Evolutionary conservation across 2,113 vertebrate genomes (phyloP).

Genomic region (Azemiops feae): DNA sequence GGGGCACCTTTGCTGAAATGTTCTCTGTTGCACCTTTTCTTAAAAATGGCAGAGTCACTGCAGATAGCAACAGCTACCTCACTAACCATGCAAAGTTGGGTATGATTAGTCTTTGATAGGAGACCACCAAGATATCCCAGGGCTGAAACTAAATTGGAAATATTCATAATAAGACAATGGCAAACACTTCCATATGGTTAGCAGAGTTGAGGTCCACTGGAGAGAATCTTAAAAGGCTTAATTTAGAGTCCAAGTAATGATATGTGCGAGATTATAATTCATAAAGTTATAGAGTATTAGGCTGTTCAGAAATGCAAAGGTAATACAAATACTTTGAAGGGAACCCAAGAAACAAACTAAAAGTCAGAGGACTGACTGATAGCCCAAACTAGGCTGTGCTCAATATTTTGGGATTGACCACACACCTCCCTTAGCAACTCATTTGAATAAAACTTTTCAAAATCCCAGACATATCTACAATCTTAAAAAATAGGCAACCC

Average conservation of each 20-base stretch:
- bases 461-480: neutral
- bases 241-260: neutral
- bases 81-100: neutral
- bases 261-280: neutral
- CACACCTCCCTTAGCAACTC: neutral
- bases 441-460: neutral
- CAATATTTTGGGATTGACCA: neutral
- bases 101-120: neutral
- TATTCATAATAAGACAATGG: neutral
- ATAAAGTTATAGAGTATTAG: neutral
- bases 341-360: neutral
- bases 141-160: neutral
- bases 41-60: neutral
- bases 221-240: neutral
- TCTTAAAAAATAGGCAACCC: neutral
- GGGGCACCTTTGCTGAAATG: neutral
- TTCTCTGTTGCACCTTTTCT: neutral
- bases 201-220: neutral
- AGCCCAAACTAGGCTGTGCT: neutral
- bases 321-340: neutral
- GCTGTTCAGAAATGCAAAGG: neutral
- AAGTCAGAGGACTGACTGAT: neutral
- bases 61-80: neutral
- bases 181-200: neutral
- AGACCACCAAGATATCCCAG: neutral